phyloP scores from a whole-genome alignment of 2,113 vertebrate genomes.

The Emydocephalus ijimae region DNA sequence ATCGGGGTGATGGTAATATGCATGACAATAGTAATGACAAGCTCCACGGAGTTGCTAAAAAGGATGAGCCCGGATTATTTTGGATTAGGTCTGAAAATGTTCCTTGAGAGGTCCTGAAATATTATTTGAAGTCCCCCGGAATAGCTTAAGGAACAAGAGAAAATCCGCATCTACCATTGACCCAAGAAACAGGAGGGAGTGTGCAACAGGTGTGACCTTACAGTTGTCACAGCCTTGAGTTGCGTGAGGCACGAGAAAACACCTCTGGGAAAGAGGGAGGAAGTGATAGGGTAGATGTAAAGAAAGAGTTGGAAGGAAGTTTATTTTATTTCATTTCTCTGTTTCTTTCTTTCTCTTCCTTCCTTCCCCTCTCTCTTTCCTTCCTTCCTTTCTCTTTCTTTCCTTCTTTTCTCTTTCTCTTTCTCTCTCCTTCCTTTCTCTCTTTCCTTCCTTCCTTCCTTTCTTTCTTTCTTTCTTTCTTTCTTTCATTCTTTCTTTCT shows the following conservation, averaged over 20 bases:
- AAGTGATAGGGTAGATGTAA: background rate
- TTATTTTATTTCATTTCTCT: too few relatives aligned
- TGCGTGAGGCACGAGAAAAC: background rate
- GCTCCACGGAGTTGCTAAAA: background rate
- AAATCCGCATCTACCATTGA: background rate
- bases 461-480: too few relatives aligned
- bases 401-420: too few relatives aligned
- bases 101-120: background rate
- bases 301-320: too few relatives aligned
- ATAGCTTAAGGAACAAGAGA: background rate
- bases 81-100: background rate
- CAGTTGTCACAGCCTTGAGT: too few relatives aligned
- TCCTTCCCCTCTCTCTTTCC: too few relatives aligned
- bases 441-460: too few relatives aligned
- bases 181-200: background rate
- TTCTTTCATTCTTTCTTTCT: too few relatives aligned
- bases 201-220: background rate
- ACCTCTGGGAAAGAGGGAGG: background rate
- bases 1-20: background rate
- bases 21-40: background rate
- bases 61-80: background rate
- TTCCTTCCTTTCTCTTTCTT: too few relatives aligned
- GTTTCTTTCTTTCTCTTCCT: too few relatives aligned
- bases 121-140: background rate
- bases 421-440: too few relatives aligned